Evolutionary conservation across 2,888 invertebrate genomes (phyloP).

Genomic region (Malthinus flaveolus): DNA sequence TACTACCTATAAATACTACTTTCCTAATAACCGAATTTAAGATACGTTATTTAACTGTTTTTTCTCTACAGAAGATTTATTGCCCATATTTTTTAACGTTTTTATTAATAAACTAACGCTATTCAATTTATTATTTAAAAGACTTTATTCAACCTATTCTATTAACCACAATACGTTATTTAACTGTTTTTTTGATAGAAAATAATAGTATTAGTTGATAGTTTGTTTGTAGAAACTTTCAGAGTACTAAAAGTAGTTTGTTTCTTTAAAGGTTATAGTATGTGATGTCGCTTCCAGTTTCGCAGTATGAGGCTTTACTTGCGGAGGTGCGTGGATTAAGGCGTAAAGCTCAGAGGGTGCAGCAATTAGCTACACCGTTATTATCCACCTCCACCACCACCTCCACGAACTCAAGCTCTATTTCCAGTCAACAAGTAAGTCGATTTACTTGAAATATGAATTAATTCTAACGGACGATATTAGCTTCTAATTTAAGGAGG

Average conservation of each 20-base stretch:
- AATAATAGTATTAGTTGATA: too few relatives aligned
- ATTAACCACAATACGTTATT: background rate
- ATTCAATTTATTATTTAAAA: background rate
- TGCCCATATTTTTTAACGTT: too few relatives aligned
- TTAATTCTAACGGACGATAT: too few relatives aligned
- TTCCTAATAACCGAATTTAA: too few relatives aligned
- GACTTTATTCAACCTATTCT: background rate
- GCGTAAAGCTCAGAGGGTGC: conserved; percentile 61
- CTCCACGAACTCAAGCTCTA: background rate
- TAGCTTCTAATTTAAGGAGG: too few relatives aligned
- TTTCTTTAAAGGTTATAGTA: conserved; percentile 38
- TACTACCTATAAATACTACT: background rate
- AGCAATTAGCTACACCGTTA: conserved; percentile 54
- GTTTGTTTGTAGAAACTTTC: background rate
- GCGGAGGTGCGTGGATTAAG: conserved; percentile 62
- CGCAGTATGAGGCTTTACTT: conserved; percentile 65
- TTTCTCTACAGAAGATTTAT: too few relatives aligned
- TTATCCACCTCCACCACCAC: conserved; percentile 35
- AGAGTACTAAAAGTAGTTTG: background rate
- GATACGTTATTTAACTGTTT: too few relatives aligned
- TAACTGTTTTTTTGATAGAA: too few relatives aligned
- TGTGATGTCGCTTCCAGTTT: conserved; percentile 63
- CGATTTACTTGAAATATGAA: too few relatives aligned
- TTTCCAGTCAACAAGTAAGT: conserved; percentile 3
- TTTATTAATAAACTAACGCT: too few relatives aligned